Conservation (phyloP, 2,888 invertebrate genomes). For the Tolmerus cingulatus region DNA sequence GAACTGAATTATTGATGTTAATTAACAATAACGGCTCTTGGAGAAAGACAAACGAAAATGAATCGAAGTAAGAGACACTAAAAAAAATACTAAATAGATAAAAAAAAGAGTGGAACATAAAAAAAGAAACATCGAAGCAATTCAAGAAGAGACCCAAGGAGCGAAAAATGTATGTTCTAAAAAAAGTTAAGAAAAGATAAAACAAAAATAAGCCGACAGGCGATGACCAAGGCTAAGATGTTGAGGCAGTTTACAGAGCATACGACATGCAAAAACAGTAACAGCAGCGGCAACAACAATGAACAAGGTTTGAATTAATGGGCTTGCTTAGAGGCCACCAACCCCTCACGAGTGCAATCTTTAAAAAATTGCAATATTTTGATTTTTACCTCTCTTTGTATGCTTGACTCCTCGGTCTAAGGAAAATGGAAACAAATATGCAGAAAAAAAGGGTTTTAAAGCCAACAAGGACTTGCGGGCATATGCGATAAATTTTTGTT, state of each 20-base stretch:
- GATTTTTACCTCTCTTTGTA: not conserved
- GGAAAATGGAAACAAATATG: not conserved
- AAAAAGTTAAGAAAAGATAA: not conserved
- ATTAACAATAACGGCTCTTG: constrained; percentile 13
- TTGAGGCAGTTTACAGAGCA: not conserved
- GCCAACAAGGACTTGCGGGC: not conserved
- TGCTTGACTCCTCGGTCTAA: not conserved
- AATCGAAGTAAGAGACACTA: not conserved
- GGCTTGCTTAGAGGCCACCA: constrained; percentile 12
- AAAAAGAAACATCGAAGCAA: not conserved
- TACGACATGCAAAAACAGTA: not conserved
- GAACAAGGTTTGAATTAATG: constrained; percentile 37
- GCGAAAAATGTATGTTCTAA: not conserved
- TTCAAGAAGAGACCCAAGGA: not conserved
- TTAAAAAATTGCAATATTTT: not conserved
- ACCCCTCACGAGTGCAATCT: constrained; percentile 6
- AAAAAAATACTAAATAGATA: not conserved
- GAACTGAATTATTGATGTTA: constrained; percentile 25
- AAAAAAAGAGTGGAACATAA: not conserved
- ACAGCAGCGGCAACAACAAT: not conserved
- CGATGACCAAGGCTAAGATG: not conserved
- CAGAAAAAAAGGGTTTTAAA: not conserved
- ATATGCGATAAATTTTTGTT: not conserved
- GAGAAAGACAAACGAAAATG: not conserved
- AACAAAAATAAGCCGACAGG: not conserved